These are phyloP conservation scores for Acrocephalus scirpaceus DNA, from an alignment of 2,797 vertebrate species.

Conservation along the genomic window DNA sequence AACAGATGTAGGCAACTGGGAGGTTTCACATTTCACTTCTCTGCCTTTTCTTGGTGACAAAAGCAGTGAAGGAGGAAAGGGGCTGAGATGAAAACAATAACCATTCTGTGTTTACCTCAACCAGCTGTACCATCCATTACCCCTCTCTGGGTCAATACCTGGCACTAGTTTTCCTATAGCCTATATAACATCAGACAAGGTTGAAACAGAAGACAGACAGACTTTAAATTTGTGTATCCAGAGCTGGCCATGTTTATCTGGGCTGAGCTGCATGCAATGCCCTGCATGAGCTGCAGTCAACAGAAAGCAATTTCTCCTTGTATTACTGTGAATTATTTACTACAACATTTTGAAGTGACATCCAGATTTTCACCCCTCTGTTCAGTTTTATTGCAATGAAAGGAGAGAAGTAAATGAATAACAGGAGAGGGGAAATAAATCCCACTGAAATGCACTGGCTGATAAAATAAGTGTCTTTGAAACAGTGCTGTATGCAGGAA, in stretches of 20 bases:
- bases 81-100: not conserved
- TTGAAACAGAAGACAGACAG: not conserved
- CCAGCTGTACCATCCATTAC: not conserved
- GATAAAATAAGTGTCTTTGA: conserved; percentile 65
- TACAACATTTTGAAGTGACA: conserved; percentile 48
- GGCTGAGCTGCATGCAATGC: not conserved
- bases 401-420: conserved; percentile 69
- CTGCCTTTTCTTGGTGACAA: not conserved
- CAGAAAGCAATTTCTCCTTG: conserved; percentile 53
- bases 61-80: not conserved
- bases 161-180: not conserved
- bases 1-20: conserved; percentile 24
- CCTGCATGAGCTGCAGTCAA: conserved; percentile 36
- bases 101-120: not conserved
- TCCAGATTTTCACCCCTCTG: conserved; percentile 33
- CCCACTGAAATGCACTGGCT: conserved; percentile 36
- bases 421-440: conserved; percentile 61
- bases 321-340: conserved; percentile 68
- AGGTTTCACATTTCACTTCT: conserved; percentile 22
- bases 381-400: conserved; percentile 59
- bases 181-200: not conserved
- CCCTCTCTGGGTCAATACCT: not conserved
- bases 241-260: not conserved
- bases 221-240: not conserved
- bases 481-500: conserved; percentile 44